Evolutionary conservation across 2,797 vertebrate species (phyloP).

Genomic region (Trachurus trachurus): DNA sequence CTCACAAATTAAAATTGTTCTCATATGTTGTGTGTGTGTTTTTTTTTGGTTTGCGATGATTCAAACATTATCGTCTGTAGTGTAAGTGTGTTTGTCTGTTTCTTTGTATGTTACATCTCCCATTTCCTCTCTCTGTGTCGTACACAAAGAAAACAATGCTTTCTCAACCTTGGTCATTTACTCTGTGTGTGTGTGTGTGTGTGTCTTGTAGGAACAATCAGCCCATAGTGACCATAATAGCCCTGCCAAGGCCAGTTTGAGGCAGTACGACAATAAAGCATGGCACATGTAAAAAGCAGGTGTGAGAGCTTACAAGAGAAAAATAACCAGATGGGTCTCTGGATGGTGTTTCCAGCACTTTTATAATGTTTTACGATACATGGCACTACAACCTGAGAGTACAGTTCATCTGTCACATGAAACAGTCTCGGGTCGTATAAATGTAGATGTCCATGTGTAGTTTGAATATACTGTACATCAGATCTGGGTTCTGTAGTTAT

Average conservation of each 20-base stretch:
- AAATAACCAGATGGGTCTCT: not conserved
- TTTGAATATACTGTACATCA: too few relatives aligned
- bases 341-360: not conserved
- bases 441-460: too few relatives aligned
- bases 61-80: conserved; percentile 7
- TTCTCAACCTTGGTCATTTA: conserved; percentile 57
- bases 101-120: conserved; percentile 37
- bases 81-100: conserved; percentile 24
- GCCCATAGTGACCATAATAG: conserved; percentile 54
- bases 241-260: conserved; percentile 49
- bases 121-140: conserved; percentile 57
- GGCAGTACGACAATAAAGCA: conserved; percentile 14
- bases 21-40: not conserved
- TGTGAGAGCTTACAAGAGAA: not conserved
- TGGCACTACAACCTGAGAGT: too few relatives aligned
- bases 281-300: conserved; percentile 2
- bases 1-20: conserved; percentile 40
- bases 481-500: too few relatives aligned
- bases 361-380: not conserved
- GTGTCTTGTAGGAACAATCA: conserved; percentile 67
- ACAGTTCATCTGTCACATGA: not conserved
- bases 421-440: not conserved
- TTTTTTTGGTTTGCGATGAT: not conserved
- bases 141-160: conserved; percentile 66
- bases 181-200: conserved; percentile 33